Evolutionary conservation across 2,113 vertebrate species (phyloP).

Genomic region (Egretta garzetta): DNA sequence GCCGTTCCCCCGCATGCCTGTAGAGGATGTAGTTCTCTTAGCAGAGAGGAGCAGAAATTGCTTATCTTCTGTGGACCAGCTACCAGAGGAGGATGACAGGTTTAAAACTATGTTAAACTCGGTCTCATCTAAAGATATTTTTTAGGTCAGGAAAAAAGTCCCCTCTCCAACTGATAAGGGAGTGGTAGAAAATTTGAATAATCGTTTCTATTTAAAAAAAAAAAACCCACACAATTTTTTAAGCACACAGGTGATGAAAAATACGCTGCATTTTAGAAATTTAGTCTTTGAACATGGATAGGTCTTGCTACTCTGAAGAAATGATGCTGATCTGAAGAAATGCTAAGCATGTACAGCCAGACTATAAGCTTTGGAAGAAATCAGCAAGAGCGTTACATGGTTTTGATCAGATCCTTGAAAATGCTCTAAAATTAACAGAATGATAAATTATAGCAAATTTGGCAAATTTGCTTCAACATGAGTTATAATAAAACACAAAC

Average conservation of each 20-base stretch:
- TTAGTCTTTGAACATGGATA: neutral
- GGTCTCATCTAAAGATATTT: neutral
- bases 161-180: neutral
- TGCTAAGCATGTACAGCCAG: neutral
- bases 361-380: neutral
- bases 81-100: neutral
- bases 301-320: neutral
- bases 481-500: neutral
- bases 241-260: neutral
- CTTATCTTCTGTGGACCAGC: neutral
- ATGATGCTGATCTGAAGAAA: neutral
- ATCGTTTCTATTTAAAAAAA: neutral
- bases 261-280: neutral
- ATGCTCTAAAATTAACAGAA: neutral
- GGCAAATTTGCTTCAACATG: neutral
- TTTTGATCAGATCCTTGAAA: neutral
- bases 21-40: conserved; percentile 16
- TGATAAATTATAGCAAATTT: neutral
- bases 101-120: neutral
- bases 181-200: neutral
- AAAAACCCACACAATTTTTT: neutral
- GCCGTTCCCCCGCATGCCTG: neutral
- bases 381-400: neutral
- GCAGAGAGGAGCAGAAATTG: neutral
- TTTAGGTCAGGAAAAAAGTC: neutral